These are phyloP conservation scores for Dascyllus trimaculatus DNA, from an alignment of 2,113 vertebrate genomes.

Conservation along the genomic window DNA sequence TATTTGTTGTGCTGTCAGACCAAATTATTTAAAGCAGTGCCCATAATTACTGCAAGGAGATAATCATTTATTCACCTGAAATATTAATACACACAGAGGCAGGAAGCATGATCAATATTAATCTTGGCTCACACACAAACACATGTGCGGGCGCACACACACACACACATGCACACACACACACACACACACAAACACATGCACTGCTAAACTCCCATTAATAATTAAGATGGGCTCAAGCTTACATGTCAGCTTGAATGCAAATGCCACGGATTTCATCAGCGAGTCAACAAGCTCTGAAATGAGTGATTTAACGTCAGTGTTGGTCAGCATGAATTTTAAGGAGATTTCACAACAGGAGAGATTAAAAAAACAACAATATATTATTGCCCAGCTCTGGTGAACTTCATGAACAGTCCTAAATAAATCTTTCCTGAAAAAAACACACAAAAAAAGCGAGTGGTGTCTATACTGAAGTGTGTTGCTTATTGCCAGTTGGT, in stretches of 20 bases:
- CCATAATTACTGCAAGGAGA: conserved; percentile 62
- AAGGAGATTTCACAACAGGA: conserved; percentile 8
- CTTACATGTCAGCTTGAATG: conserved; percentile 65
- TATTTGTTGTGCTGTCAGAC: conserved; percentile 52
- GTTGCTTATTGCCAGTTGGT: neutral
- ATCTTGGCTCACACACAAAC: conserved; percentile 41
- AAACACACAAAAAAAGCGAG: conserved; percentile 25
- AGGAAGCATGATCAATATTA: conserved; percentile 80
- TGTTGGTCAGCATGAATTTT: neutral
- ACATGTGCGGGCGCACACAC: conserved; percentile 7
- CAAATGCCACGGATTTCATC: conserved; percentile 57
- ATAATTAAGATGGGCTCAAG: conserved; percentile 77
- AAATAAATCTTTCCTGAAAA: conserved; percentile 2
- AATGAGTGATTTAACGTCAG: conserved; percentile 34
- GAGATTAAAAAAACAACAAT: neutral
- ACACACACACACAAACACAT: conserved; percentile 32
- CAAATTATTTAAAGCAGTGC: conserved; percentile 56
- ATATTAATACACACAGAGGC: conserved; percentile 78
- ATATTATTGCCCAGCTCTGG: neutral
- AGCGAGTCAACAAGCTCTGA: conserved; percentile 47
- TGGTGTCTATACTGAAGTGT: neutral
- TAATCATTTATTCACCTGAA: conserved; percentile 78
- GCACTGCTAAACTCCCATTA: conserved; percentile 62
- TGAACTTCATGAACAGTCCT: neutral
- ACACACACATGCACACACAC: conserved; percentile 31